Base-by-base conservation (phyloP, 2,797 vertebrate species). In the Melopsittacus undulatus region DNA sequence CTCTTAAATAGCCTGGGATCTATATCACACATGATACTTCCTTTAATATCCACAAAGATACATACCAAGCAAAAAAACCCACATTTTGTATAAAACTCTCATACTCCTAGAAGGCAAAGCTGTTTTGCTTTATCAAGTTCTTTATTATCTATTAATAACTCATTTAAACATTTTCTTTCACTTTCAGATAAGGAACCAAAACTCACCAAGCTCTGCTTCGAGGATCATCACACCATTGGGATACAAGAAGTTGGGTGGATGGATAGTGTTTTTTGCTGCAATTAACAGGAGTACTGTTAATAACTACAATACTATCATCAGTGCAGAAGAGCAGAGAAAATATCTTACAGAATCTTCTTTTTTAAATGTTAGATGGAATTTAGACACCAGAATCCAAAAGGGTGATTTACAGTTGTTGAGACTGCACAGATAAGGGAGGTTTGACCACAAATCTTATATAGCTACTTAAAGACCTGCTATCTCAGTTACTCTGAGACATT, bases 131-230 rank as follows among this genome's bases (percentile, higher is more conserved):
- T 86, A 34, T 51, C 20, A 84, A 82, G 43, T 29, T 45, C 7
- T 49, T 49, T 8, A 45, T 63, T 38, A 42, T 21, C 34, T 88
- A 59, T 43, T 66, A 83, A 51, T 30, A 78, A 1, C 2, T 77
- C 32, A 68, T 75, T 61, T 52, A 87, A 96, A 62, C 14, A 51
- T 76, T 63, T 81, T 61, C 7, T 77, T 82, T 83, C 27, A 3
- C 11, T 83, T 78, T 86, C 34, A 56, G n/a, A 62, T 73, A 12
- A 91, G 16, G 36, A 89, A 75, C 36, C 4, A 0, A 80, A 91
- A 95, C 96, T 98, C 97, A 98, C 98, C 98, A 78, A 98, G 94
- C 72, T 98, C 98, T 64, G 89, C 98, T 95, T 98, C 97, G 0
- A 98, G 69, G 14, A 76, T 94, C 74, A 61, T 56, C 59, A 89